phyloP scores from a whole-genome alignment of 2,797 vertebrate genomes.

The Dryobates pubescens region DNA sequence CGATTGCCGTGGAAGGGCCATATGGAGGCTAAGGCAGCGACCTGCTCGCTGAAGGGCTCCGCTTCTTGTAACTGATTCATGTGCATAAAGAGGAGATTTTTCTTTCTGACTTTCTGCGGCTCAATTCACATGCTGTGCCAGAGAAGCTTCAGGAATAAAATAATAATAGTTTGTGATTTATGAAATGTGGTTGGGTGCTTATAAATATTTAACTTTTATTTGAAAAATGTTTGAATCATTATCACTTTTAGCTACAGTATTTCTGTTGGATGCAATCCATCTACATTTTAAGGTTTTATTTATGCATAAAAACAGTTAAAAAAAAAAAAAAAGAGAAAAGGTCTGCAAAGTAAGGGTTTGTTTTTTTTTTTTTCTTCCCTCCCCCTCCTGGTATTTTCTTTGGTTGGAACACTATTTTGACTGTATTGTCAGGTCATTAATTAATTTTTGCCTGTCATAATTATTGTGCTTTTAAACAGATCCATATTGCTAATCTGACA shows the following conservation, averaged over 20 bases:
- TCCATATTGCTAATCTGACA: slow-evolving; percentile 81
- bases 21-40: slow-evolving; percentile 66
- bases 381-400: slow-evolving; percentile 58
- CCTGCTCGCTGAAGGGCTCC: slow-evolving; percentile 68
- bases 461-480: slow-evolving; percentile 81
- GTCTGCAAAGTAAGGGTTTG: slow-evolving; percentile 68
- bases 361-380: background rate
- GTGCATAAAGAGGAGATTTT: slow-evolving; percentile 75
- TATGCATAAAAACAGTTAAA: slow-evolving; percentile 81
- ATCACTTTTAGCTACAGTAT: slow-evolving; percentile 85
- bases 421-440: slow-evolving; percentile 79
- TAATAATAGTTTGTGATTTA: slow-evolving; percentile 87
- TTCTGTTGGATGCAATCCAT: slow-evolving; percentile 82
- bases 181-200: slow-evolving; percentile 84
- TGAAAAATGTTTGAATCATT: slow-evolving; percentile 87
- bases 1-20: slow-evolving; percentile 67
- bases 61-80: slow-evolving; percentile 77
- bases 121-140: slow-evolving; percentile 77
- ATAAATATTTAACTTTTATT: slow-evolving; percentile 88
- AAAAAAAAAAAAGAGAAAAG: slow-evolving; percentile 75
- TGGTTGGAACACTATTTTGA: slow-evolving; percentile 72
- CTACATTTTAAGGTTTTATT: slow-evolving; percentile 83
- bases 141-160: slow-evolving; percentile 83
- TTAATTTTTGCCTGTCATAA: slow-evolving; percentile 80
- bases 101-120: slow-evolving; percentile 76